Base-by-base conservation (phyloP, 2,888 invertebrate species). In the Philonicus albiceps region DNA sequence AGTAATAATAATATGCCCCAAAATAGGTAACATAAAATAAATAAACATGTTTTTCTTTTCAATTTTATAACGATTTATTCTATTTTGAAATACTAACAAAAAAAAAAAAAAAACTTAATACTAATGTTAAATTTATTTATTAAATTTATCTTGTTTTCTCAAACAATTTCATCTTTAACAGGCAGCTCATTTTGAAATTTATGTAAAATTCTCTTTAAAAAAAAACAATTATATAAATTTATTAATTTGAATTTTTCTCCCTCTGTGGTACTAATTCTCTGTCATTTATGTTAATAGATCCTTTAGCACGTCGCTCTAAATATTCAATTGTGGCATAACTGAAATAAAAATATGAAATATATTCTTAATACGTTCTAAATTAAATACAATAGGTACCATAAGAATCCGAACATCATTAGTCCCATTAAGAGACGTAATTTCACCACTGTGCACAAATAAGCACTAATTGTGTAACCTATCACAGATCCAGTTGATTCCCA, bases 401-500 rank as follows among this genome's bases (percentile, higher is more conserved):
- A 88, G 90, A 97, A 95, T 1, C 98, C 98, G 5, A 96, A 89
- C 4, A 94, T 90, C 55, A 97, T 93, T 5, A 97, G 93, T 0
- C 93, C 94, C 76, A 96, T 92, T 3, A 97, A 93, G 40, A 95
- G 93, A 90, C 95, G 94, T 6, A 97, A 91, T 90, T 97, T 97
- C 0, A 94, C 93, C 83, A 94, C 92, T 0, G 96, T 96, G 90
- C 96, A 96, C 5, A 97, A 92, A 90, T 95, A 95, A 2, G 96
- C 95, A 74, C 96, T 97, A 86, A 96, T 95, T 0, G 95, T 94
- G 90, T 97, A 98, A 0, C 97, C 96, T 86, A 97, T 94, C 16
- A 97, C 97, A 87, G 98, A 97, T 83, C 98, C 98, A 0, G 96
- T 94, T 0, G 97, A 96, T 91, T 98, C 98, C 98, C 98, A 98